Evolutionary conservation across 2,888 invertebrate species (phyloP), one percentile per base, ranked within the genome.

Genomic region (Parelbella ahira): DNA sequence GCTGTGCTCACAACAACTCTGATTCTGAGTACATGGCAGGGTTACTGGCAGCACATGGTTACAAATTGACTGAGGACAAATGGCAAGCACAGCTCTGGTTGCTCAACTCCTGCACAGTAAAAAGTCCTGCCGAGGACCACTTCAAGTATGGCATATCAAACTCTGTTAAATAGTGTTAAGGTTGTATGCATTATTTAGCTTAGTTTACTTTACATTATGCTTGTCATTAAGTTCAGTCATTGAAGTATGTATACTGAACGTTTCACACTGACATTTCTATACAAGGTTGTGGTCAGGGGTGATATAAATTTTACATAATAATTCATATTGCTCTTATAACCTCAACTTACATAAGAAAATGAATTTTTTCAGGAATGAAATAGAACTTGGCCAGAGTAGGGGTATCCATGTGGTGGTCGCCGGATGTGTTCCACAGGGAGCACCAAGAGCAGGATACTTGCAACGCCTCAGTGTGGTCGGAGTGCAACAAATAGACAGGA

Each of bases 21-120:
- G 99, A 99, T 74, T 95, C 97, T 0, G 99, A 99, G 86, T 99
- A 99, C 70, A 99, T 99, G 99, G 97, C 97, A 0, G 99, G 99
- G 0, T 93, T 97, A 56, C 82, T 99, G 43, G 93, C 95, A 0
- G 90, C 93, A 0, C 95, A 93, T 60, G 98, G 98, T 0, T 98
- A 97, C 72, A 90, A 89, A 39, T 88, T 98, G 29, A 95, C 94
- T 0, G 92, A 94, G 27, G 91, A 94, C 46, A 95, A 95, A 77
- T 86, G 89, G 30, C 84, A 89, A 5, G 98, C 99, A 0, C 95
- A 98, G 75, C 82, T 99, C 15, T 98, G 98, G 98, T 80, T 99
- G 5, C 88, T 99, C 8, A 99, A 99, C 79, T 97, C 97, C 34
- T 99, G 99, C 70, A 99, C 99, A 0, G 99, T 99, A 0, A 99